Conservation (phyloP, 2,113 vertebrate genomes). For the Takifugu flavidus region DNA sequence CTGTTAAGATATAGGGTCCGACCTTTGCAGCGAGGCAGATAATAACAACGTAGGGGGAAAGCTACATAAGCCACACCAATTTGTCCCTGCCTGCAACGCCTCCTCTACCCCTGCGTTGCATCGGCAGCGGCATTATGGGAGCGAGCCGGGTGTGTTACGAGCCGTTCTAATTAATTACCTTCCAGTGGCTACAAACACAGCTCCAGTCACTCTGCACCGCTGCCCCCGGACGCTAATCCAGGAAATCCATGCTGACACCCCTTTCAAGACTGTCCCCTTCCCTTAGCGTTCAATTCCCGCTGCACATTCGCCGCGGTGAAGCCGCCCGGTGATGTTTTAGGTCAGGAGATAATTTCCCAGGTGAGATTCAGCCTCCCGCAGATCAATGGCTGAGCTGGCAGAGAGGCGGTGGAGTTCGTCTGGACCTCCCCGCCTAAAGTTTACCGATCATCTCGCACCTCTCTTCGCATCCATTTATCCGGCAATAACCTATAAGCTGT, state of each 20-base stretch:
- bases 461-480: constrained; percentile 23
- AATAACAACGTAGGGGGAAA: constrained; percentile 19
- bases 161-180: constrained; percentile 68
- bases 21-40: constrained; percentile 1
- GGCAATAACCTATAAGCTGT: constrained; percentile 10
- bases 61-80: constrained; percentile 11
- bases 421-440: constrained; percentile 9
- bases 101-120: constrained; percentile 11
- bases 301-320: constrained; percentile 8
- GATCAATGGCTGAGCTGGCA: constrained; percentile 28
- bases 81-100: constrained; percentile 27
- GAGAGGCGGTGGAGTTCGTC: constrained; percentile 19
- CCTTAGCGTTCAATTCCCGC: constrained; percentile 14
- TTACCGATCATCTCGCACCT: constrained; percentile 8
- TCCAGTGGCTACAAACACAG: constrained; percentile 49
- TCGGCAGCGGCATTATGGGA: constrained; percentile 40
- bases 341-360: constrained; percentile 37
- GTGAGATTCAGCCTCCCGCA: constrained; percentile 20
- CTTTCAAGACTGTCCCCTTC: constrained; percentile 49
- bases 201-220: constrained; percentile 41
- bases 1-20: not conserved
- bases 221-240: constrained; percentile 55
- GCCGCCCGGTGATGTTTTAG: constrained; percentile 36
- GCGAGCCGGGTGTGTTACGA: constrained; percentile 44
- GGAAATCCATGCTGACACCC: constrained; percentile 55